Evolutionary conservation across 2,888 invertebrate genomes (phyloP), one percentile per base, ranked within the genome.

Genomic region (Zelleria hepariella): DNA sequence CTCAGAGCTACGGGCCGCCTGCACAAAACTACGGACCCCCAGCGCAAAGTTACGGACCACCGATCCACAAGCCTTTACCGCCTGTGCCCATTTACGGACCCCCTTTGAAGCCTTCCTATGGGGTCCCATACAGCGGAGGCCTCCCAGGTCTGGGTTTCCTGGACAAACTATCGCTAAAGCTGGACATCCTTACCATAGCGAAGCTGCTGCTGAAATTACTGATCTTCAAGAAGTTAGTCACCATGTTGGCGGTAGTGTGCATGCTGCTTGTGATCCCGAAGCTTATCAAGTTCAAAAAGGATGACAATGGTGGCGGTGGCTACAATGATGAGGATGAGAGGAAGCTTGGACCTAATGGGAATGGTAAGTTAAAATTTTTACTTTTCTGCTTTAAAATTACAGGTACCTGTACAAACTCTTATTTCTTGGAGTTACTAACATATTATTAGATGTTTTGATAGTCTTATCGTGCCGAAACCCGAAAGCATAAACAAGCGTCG

Each of bases 141-240:
- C 66, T 86, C 0, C 85, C 91, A n/a, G 81, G 77, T 1, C 66
- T 86, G 2, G 91, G 92, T 60, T 82, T 93, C 59, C 80, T 94
- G 21, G 92, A 93, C 64, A 92, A 94, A 71, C 80, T 94, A 0
- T 91, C 93, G 55, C 80, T 93, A 24, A 94, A 95, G 78, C 70
- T 94, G 58, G 93, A 93, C 69, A 89, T 94, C 1, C 89, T 93
- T 62, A 94, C 94, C 0, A 77, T 94, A 59, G 94, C 94, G 0
- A 95, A 95, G 80, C 90, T 95, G 61, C 70, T 95, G 60, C 77
- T 95, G 42, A 95, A 95, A 74, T 76, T 95, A 58, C 81, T 95
- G 4, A 92, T 95, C 66, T 95, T 95, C 75, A 95, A 95, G 80
- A 93, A 95, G 79, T 91, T 95, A 58, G 92, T 95, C 60, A 94